A percentile compares a stretch with the other conserved stretches of the same genome.
Conservation (phyloP, 2,888 invertebrate species). For the Platypus cylindrus region DNA sequence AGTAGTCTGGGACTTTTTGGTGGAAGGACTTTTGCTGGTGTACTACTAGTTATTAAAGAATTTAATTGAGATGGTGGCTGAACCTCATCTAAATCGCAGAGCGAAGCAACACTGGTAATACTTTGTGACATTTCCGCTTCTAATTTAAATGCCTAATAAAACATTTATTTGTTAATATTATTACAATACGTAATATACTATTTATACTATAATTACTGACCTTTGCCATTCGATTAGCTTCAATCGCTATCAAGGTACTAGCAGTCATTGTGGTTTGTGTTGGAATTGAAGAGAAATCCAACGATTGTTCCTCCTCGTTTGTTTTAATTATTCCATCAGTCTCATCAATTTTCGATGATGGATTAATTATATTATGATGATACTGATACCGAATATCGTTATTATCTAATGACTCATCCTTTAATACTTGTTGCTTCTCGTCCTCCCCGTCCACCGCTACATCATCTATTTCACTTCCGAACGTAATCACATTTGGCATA, state of each 20-base stretch:
- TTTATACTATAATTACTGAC: slow-evolving; percentile 27
- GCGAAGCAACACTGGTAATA: slow-evolving; percentile 44
- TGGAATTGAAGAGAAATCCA: slow-evolving; percentile 38
- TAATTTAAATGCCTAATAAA: slow-evolving; percentile 33
- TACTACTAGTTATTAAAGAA: slow-evolving; percentile 40
- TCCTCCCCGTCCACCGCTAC: slow-evolving; percentile 11
- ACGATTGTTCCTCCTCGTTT: slow-evolving; percentile 23
- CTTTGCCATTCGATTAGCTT: slow-evolving; percentile 56
- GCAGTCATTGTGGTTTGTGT: slow-evolving; percentile 55
- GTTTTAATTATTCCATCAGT: slow-evolving; percentile 6
- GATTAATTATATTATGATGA: background rate
- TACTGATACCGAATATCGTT: background rate
- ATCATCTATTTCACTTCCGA: slow-evolving; percentile 45
- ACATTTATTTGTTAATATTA: too few relatives aligned
- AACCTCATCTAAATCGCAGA: slow-evolving; percentile 62
- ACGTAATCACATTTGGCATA: slow-evolving; percentile 56
- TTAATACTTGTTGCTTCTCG: slow-evolving; percentile 4
- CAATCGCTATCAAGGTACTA: slow-evolving; percentile 59
- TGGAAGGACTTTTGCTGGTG: slow-evolving; percentile 15
- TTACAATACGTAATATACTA: too few relatives aligned
- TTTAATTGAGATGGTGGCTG: slow-evolving; percentile 69
- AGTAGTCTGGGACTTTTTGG: slow-evolving; percentile 27
- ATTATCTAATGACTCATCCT: background rate
- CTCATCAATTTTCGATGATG: background rate
- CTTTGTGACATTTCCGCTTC: slow-evolving; percentile 46